Conservation (phyloP, 2,113 vertebrate species). For the Mus musculus region GRCm39 chr16:9874501-9875000, state of each 20-base stretch:
- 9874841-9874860: too few relatives aligned
- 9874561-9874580: slow-evolving; percentile 37
- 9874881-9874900: background rate
- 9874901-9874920: background rate
- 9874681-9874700: slow-evolving; percentile 69
- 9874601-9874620: slow-evolving; percentile 68
- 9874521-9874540: slow-evolving; percentile 55
- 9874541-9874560: slow-evolving; percentile 61
- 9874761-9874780: slow-evolving; percentile 25
- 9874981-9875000: background rate
- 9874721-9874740: slow-evolving; percentile 53
- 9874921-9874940: background rate
- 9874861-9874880: background rate
- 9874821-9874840: background rate
- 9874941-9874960: background rate
- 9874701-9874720: slow-evolving; percentile 47
- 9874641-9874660: slow-evolving; percentile 64
- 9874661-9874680: slow-evolving; percentile 60
- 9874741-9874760: background rate
- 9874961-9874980: background rate
- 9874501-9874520: slow-evolving; percentile 44
- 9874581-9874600: slow-evolving; percentile 43
- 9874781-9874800: background rate
- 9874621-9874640: slow-evolving; percentile 59
- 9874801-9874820: background rate